A percentile compares a stretch with the other conserved stretches of the same genome.
Evolutionary conservation across 2,888 invertebrate species (phyloP).

Genomic region (Eupithecia insigniata): DNA sequence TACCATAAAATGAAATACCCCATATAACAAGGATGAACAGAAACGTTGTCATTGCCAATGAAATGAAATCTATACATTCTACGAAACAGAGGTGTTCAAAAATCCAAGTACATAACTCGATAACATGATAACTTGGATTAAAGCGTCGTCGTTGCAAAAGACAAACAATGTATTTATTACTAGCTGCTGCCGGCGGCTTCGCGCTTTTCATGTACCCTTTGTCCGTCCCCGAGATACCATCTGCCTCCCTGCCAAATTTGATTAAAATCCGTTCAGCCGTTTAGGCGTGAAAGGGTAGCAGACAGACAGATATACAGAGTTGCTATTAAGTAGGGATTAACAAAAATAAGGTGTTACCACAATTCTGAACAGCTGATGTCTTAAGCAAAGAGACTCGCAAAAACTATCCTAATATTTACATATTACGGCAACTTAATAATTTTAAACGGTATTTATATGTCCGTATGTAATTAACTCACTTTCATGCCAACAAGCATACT

Average conservation of each 20-base stretch:
- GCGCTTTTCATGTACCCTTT: no score
- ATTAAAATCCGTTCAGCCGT: no score
- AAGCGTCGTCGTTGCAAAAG: neutral
- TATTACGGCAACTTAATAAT: slow-evolving; percentile 47
- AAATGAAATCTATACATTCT: neutral
- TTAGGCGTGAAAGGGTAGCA: no score
- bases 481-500: slow-evolving; percentile 66
- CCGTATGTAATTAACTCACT: slow-evolving; percentile 73
- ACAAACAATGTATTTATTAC: no score
- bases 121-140: no score
- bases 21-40: neutral
- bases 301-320: no score
- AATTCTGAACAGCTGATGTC: neutral
- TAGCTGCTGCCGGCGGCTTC: no score
- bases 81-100: neutral
- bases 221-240: no score
- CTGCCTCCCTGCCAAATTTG: no score
- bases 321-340: no score
- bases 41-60: neutral
- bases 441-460: slow-evolving; percentile 44
- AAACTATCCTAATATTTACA: slow-evolving; percentile 24
- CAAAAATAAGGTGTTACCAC: neutral
- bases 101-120: neutral
- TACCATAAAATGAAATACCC: neutral
- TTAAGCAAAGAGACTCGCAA: neutral